These are phyloP conservation scores for Pao palembangensis DNA, from an alignment of 2,113 vertebrate species.

Conservation along the genomic window DNA sequence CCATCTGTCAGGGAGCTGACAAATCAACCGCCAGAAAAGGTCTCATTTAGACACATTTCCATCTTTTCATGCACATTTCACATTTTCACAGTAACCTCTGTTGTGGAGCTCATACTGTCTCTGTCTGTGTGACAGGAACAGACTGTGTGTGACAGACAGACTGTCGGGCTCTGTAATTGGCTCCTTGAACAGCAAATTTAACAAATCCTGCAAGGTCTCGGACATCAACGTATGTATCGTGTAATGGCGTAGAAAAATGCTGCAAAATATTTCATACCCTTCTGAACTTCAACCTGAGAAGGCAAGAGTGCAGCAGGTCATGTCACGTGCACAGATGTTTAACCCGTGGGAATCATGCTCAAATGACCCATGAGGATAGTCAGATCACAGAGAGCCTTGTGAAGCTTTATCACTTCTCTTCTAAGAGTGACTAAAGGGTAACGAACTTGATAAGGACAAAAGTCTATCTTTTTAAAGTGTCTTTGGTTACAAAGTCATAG, in stretches of 20 bases:
- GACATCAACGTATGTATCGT: conserved; percentile 24
- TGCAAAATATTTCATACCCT: too few species aligned
- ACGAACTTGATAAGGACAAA: conserved; percentile 42
- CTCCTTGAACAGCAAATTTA: conserved; percentile 53
- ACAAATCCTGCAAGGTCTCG: conserved; percentile 42
- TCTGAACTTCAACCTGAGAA: too few species aligned
- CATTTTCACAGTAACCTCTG: conserved; percentile 53
- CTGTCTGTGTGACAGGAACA: too few species aligned
- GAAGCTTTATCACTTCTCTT: conserved; percentile 44
- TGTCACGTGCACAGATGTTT: conserved; percentile 59
- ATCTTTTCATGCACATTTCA: conserved; percentile 32
- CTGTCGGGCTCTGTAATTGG: conserved; percentile 64
- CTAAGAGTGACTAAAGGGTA: conserved; percentile 35
- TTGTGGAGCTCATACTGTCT: conserved; percentile 38
- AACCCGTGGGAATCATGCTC: conserved; percentile 42
- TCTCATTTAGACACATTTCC: conserved; percentile 22
- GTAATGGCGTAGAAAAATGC: conserved; percentile 6
- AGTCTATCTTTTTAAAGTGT: conserved; percentile 26
- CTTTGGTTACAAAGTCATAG: conserved; percentile 21
- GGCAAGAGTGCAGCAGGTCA: too few species aligned
- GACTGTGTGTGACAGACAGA: neutral
- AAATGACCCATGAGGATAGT: conserved; percentile 53
- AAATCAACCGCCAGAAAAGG: conserved; percentile 37
- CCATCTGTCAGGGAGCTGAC: conserved; percentile 33
- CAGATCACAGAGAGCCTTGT: conserved; percentile 48